A percentile compares a stretch with the other conserved stretches of the same genome.
These are phyloP conservation scores for Eueides isabella DNA, from an alignment of 1,140 invertebrate genomes.

Conservation along the genomic window DNA sequence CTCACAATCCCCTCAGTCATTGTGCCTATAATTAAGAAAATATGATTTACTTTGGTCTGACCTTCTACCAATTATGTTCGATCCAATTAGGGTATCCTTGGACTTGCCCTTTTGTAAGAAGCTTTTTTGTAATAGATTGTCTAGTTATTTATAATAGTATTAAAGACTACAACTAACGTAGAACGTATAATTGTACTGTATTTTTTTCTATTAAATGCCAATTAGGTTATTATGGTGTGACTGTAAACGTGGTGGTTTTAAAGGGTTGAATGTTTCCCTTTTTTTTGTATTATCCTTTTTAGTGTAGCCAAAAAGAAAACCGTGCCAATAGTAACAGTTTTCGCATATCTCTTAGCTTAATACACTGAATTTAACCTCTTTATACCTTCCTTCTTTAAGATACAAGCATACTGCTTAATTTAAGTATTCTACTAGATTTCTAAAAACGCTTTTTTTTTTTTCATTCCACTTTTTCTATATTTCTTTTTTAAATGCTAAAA, in stretches of 20 bases:
- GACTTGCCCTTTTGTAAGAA: background rate
- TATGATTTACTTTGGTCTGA: constrained; percentile 2
- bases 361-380: no score
- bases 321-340: no score
- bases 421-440: no score
- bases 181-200: background rate
- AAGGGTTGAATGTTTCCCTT: background rate
- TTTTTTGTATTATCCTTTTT: background rate
- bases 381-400: no score
- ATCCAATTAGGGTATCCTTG: constrained; percentile 1
- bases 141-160: background rate
- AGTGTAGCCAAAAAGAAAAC: no score
- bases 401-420: no score
- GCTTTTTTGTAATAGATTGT: background rate
- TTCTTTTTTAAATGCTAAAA: no score
- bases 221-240: background rate
- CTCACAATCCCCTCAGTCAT: background rate
- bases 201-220: background rate
- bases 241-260: no score
- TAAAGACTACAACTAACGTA: background rate
- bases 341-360: no score
- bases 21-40: constrained; percentile 12
- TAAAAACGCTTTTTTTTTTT: no score
- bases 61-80: constrained; percentile 1
- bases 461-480: no score